Evolutionary conservation across 1,140 invertebrate species (phyloP).

Genomic region (Leptopilina clavipes): DNA sequence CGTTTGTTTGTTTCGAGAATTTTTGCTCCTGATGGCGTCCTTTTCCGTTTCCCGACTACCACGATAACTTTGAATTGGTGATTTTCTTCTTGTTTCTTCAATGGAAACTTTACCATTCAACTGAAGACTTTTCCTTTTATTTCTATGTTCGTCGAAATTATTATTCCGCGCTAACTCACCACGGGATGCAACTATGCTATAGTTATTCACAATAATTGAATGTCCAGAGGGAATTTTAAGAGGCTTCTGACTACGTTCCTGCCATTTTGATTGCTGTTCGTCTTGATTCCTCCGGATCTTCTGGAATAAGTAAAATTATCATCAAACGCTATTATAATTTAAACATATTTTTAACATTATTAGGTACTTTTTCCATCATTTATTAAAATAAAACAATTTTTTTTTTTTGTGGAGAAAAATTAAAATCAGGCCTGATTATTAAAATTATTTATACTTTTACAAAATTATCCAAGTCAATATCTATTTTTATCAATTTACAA

Average conservation of each 20-base stretch:
- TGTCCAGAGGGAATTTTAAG: conserved; percentile 40
- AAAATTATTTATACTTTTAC: too few relatives aligned
- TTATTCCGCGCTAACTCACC: conserved; percentile 66
- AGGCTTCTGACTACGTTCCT: conserved; percentile 42
- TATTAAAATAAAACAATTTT: too few relatives aligned
- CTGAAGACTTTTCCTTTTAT: conserved; percentile 51
- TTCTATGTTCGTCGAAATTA: conserved; percentile 56
- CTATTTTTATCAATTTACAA: too few relatives aligned
- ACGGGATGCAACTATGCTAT: conserved; percentile 63
- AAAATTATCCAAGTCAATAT: too few relatives aligned
- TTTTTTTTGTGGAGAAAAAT: too few relatives aligned
- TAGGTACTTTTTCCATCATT: too few relatives aligned
- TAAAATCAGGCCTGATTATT: too few relatives aligned
- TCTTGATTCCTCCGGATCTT: conserved; percentile 56
- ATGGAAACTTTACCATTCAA: conserved; percentile 43
- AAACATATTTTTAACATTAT: too few relatives aligned
- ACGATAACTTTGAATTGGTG: conserved; percentile 46
- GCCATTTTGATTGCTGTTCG: conserved; percentile 54
- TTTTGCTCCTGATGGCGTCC: conserved; percentile 41
- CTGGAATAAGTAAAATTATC: conserved; percentile 47
- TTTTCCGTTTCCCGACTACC: conserved; percentile 47
- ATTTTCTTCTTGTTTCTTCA: conserved; percentile 46
- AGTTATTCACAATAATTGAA: conserved; percentile 56
- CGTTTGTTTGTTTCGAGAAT: conserved; percentile 25
- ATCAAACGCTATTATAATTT: too few relatives aligned